Percentiles rank a stretch among this genome's conserved stretches.
These are phyloP conservation scores for Contarinia nasturtii DNA, from an alignment of 1,140 invertebrate species.

Conservation along the genomic window DNA sequence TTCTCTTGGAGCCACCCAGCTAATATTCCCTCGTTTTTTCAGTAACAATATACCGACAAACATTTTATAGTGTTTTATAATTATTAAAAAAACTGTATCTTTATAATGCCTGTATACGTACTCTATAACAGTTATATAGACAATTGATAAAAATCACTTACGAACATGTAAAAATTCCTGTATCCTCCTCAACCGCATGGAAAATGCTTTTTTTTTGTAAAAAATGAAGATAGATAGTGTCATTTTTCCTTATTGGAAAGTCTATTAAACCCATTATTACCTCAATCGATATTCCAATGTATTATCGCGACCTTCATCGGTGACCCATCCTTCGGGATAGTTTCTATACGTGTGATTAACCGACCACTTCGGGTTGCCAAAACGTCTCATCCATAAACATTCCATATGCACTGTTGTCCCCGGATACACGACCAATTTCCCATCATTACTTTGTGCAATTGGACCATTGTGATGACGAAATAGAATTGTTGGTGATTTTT, in stretches of 20 bases:
- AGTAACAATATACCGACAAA: too few relatives aligned
- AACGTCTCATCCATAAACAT: slow-evolving; percentile 65
- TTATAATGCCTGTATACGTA: too few relatives aligned
- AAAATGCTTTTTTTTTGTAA: too few relatives aligned
- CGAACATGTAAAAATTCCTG: slow-evolving; percentile 62
- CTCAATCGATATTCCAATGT: slow-evolving; percentile 63
- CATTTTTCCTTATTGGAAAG: too few relatives aligned
- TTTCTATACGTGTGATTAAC: slow-evolving; percentile 49
- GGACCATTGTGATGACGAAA: slow-evolving; percentile 62
- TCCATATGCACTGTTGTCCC: slow-evolving; percentile 71
- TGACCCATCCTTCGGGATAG: slow-evolving; percentile 66
- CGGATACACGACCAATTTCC: slow-evolving; percentile 64
- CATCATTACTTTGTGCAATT: slow-evolving; percentile 71
- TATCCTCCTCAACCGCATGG: slow-evolving; percentile 57
- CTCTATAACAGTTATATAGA: too few relatives aligned
- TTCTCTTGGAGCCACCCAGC: too few relatives aligned
- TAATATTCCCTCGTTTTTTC: too few relatives aligned
- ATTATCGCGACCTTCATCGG: slow-evolving; percentile 54
- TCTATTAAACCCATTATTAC: too few relatives aligned
- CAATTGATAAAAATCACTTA: too few relatives aligned
- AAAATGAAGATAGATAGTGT: too few relatives aligned
- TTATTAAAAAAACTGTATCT: too few relatives aligned
- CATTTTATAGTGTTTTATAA: too few relatives aligned
- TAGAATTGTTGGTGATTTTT: slow-evolving; percentile 67
- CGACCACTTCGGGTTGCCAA: slow-evolving; percentile 68